phyloP scores from a whole-genome alignment of 2,888 invertebrate species.

The Hypena proboscidalis region DNA sequence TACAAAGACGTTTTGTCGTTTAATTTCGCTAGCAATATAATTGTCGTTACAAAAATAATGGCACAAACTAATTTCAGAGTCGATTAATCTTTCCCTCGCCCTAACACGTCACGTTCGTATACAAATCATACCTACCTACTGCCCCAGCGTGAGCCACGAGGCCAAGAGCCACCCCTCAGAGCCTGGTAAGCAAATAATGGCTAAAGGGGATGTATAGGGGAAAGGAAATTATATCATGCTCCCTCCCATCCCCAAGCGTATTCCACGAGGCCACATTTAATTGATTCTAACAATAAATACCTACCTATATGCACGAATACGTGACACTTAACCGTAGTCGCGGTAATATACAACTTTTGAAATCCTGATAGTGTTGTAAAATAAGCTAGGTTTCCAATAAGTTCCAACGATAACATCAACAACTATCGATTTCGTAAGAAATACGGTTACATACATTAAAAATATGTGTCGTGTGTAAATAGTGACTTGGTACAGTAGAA shows the following conservation, averaged over 20 bases:
- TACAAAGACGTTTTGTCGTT: conserved; percentile 7
- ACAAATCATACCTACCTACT: conserved; percentile 25
- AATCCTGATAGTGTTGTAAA: too few species aligned
- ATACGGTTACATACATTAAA: too few species aligned
- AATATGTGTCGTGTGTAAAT: too few species aligned
- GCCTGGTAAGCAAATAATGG: conserved; percentile 40
- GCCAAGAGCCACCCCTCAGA: conserved; percentile 29
- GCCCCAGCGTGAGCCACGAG: conserved; percentile 20
- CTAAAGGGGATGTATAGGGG: conserved; percentile 45
- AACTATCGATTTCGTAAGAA: too few species aligned
- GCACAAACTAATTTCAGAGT: conserved; percentile 52
- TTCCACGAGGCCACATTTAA: conserved; percentile 45
- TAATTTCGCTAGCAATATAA: conserved; percentile 28
- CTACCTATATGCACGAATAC: neutral
- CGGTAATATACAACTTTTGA: too few species aligned
- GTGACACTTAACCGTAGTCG: neutral
- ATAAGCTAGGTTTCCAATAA: too few species aligned
- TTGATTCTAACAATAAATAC: conserved; percentile 46
- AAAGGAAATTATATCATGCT: conserved; percentile 50
- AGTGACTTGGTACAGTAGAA: too few species aligned
- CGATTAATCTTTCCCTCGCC: conserved; percentile 57
- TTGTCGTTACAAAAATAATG: conserved; percentile 35
- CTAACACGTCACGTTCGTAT: conserved; percentile 38
- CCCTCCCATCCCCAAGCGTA: conserved; percentile 32
- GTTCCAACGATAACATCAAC: too few species aligned